These are phyloP conservation scores for Linyphia triangularis DNA, from an alignment of 2,888 invertebrate species.

Conservation along the genomic window DNA sequence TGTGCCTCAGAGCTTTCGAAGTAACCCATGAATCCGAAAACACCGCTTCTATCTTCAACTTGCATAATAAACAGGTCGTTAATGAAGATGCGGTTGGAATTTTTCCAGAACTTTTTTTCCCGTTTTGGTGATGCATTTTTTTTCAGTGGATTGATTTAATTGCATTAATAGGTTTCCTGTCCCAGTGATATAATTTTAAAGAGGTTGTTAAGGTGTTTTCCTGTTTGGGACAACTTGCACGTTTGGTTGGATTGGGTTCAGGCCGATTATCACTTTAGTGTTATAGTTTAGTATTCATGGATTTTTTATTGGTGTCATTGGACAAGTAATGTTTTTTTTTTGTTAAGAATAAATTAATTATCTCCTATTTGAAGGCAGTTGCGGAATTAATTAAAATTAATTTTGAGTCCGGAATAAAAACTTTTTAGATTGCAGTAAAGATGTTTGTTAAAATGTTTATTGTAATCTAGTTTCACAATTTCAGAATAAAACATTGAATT, in stretches of 20 bases:
- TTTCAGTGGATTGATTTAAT: slow-evolving; percentile 53
- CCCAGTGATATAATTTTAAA: slow-evolving; percentile 34
- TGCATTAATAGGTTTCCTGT: slow-evolving; percentile 47
- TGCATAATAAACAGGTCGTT: slow-evolving; percentile 72
- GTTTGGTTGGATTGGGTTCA: not conserved
- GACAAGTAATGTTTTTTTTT: not conserved
- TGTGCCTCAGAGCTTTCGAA: not conserved
- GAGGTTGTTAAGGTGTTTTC: slow-evolving; percentile 30
- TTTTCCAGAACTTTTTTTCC: slow-evolving; percentile 47
- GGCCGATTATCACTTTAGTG: slow-evolving; percentile 37
- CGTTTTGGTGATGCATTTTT: not conserved
- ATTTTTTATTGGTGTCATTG: slow-evolving; percentile 5
- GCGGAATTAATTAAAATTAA: too few relatives aligned
- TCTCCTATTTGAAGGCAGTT: not conserved
- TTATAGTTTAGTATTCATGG: slow-evolving; percentile 39
- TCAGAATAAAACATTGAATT: too few relatives aligned
- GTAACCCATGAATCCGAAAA: slow-evolving; percentile 40
- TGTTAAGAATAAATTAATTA: not conserved
- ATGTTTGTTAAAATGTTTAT: too few relatives aligned
- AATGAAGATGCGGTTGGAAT: slow-evolving; percentile 68
- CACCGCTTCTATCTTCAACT: slow-evolving; percentile 29
- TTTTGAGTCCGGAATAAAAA: too few relatives aligned
- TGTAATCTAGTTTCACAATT: too few relatives aligned
- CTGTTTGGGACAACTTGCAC: slow-evolving; percentile 14
- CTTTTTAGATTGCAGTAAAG: too few relatives aligned